A percentile compares a stretch with the other conserved stretches of the same genome.
These are phyloP conservation scores for Drosophila anceps DNA, from an alignment of 2,888 invertebrate genomes.

Conservation along the genomic window DNA sequence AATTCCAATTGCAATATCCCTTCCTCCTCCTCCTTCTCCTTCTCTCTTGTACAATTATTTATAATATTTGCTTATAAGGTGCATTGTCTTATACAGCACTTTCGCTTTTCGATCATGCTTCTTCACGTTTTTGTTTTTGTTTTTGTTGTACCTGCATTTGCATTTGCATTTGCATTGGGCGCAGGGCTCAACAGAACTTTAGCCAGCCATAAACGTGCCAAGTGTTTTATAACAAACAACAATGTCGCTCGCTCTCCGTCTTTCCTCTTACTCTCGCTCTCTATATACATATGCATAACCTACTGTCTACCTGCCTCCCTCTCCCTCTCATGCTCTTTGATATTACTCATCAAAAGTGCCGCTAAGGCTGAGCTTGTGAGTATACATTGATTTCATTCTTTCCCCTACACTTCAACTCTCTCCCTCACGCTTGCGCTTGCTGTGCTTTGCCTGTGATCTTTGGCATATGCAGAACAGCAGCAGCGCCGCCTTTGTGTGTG, in stretches of 20 bases:
- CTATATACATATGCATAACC: neutral
- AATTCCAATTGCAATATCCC: constrained; percentile 9
- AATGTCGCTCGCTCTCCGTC: neutral
- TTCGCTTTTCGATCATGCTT: constrained; percentile 34
- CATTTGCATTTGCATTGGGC: constrained; percentile 23
- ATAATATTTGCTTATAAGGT: constrained; percentile 9
- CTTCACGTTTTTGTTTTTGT: neutral
- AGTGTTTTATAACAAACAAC: constrained; percentile 39
- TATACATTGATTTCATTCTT: neutral
- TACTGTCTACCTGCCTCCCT: neutral
- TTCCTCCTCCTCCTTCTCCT: neutral
- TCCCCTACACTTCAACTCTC: neutral
- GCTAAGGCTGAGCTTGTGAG: neutral
- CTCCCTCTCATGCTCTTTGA: neutral
- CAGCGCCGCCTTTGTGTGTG: neutral
- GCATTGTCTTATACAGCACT: constrained; percentile 22
- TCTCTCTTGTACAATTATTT: neutral
- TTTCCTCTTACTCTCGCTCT: neutral
- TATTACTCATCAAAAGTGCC: constrained; percentile 11
- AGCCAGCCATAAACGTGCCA: constrained; percentile 38
- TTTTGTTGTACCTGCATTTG: neutral
- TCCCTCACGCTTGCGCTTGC: neutral
- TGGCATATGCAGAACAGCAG: neutral
- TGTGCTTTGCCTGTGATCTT: neutral
- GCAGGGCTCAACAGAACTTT: constrained; percentile 32